phyloP scores from a whole-genome alignment of 2,113 vertebrate genomes.

The Crotalus helleri region DNA sequence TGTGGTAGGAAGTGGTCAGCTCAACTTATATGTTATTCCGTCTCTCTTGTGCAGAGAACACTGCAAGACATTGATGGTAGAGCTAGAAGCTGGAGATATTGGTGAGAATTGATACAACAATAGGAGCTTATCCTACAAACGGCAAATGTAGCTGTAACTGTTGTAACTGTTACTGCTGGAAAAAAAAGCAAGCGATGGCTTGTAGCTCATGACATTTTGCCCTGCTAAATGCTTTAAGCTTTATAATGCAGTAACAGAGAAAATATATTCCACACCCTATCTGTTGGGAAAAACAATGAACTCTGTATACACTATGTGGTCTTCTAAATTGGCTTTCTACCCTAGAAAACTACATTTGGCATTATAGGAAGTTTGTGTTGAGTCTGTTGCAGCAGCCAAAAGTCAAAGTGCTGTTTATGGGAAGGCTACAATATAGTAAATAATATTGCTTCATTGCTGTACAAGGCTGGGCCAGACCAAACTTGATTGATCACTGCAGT shows the following conservation, averaged over 20 bases:
- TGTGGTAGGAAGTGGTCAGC: slow-evolving; percentile 62
- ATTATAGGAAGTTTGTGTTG: background rate
- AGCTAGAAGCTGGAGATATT: slow-evolving; percentile 69
- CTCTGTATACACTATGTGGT: background rate
- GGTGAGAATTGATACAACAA: slow-evolving; percentile 56
- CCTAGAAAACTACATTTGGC: background rate
- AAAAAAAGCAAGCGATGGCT: background rate
- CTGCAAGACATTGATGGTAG: slow-evolving; percentile 63
- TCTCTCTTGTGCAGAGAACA: slow-evolving; percentile 63
- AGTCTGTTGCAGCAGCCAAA: background rate
- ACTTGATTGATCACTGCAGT: background rate
- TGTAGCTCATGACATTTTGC: background rate
- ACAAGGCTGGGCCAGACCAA: background rate
- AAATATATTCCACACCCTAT: background rate
- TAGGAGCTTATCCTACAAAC: background rate
- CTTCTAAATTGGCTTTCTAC: background rate
- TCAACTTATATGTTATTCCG: slow-evolving; percentile 66
- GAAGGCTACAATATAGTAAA: background rate
- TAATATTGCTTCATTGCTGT: background rate
- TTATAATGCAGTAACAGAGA: background rate
- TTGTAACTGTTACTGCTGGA: background rate
- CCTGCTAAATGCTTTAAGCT: background rate
- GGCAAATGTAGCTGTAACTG: background rate
- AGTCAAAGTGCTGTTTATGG: background rate
- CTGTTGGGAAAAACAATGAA: background rate